phyloP scores from a whole-genome alignment of 2,797 vertebrate genomes.

The Taeniopygia guttata region DNA sequence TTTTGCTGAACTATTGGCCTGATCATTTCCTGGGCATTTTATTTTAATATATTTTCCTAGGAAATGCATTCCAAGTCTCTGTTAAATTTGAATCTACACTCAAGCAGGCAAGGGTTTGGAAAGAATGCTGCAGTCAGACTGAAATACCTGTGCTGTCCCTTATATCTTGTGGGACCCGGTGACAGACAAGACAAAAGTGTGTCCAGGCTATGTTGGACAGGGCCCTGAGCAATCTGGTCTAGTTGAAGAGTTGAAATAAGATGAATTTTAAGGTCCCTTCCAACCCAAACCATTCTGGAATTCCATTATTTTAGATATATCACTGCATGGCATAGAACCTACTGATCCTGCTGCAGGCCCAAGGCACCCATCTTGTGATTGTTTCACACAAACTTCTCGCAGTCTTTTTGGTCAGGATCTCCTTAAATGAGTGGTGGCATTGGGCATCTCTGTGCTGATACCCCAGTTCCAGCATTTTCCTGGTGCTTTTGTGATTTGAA shows the following conservation, averaged over 20 bases:
- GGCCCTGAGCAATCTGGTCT: not conserved
- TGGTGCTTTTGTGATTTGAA: not conserved
- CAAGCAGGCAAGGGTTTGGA: not conserved
- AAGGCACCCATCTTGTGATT: rapidly evolving
- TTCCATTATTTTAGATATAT: not conserved
- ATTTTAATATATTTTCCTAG: slow-evolving; percentile 28
- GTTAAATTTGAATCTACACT: not conserved
- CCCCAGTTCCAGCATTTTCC: not conserved
- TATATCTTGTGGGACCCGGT: not conserved
- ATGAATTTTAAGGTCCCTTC: not conserved
- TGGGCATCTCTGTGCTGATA: not conserved
- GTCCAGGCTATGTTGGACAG: not conserved
- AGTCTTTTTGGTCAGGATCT: not conserved
- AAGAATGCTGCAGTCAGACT: not conserved
- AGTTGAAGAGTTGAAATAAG: not conserved
- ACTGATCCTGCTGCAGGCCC: not conserved
- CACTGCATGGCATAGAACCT: rapidly evolving
- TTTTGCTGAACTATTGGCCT: slow-evolving; percentile 40
- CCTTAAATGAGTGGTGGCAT: not conserved
- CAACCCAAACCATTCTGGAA: not conserved
- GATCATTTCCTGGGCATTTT: slow-evolving; percentile 41
- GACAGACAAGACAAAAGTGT: not conserved
- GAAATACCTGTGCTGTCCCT: not conserved
- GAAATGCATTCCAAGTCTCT: not conserved
- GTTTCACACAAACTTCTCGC: not conserved